A percentile compares a stretch with the other conserved stretches of the same genome.
phyloP scores from a whole-genome alignment of 2,113 vertebrate species.

The Eonycteris spelaea region DNA sequence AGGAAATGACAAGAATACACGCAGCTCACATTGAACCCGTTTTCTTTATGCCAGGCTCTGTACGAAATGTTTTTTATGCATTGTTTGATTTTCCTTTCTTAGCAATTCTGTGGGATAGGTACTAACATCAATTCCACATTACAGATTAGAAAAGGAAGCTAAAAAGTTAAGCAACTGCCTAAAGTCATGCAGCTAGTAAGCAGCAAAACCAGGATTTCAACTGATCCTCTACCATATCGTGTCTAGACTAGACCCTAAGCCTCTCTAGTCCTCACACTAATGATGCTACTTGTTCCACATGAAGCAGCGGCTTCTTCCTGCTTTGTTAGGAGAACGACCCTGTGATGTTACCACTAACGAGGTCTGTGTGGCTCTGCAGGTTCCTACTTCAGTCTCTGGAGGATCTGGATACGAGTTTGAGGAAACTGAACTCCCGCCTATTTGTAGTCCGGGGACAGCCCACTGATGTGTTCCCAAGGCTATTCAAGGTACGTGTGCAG shows the following conservation, averaged over 20 bases:
- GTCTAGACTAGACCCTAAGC: background rate
- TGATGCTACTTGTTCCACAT: background rate
- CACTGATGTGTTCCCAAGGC: slow-evolving; percentile 94
- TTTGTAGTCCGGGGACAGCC: slow-evolving; percentile 97
- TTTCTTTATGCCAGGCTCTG: background rate
- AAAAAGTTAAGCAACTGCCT: background rate
- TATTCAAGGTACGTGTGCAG: slow-evolving; percentile 90
- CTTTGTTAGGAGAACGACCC: background rate
- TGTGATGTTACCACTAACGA: background rate
- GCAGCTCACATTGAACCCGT: background rate
- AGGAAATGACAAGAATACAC: too few species aligned
- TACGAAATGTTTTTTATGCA: background rate
- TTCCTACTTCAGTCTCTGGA: slow-evolving; percentile 95
- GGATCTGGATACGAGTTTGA: slow-evolving; percentile 94
- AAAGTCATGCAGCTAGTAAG: background rate
- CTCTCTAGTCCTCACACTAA: too few species aligned
- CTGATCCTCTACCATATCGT: rapidly evolving
- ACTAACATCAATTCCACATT: background rate
- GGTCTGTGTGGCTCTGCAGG: slow-evolving; percentile 78
- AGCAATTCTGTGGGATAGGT: background rate
- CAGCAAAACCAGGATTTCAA: background rate
- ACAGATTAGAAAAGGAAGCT: background rate
- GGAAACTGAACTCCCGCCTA: slow-evolving; percentile 94
- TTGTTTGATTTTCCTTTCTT: background rate
- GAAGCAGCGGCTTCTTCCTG: background rate